A percentile compares a stretch with the other conserved stretches of the same genome.
Conservation (phyloP, 2,113 vertebrate species). For the Chaetodon auriga region DNA sequence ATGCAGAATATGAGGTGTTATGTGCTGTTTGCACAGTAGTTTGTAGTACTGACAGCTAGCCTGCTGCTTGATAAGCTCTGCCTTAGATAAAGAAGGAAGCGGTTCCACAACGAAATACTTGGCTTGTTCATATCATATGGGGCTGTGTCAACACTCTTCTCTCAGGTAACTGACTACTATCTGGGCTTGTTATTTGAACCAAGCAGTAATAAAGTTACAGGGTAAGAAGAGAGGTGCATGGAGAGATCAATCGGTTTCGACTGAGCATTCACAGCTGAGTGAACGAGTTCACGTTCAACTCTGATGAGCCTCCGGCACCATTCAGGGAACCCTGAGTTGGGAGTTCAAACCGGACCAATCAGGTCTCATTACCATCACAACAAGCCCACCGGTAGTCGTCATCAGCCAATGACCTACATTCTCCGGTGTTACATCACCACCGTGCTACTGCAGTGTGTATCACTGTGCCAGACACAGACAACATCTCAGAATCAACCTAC, state of each 20-base stretch:
- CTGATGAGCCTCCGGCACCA: constrained; percentile 59
- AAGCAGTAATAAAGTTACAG: constrained; percentile 12
- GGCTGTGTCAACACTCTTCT: constrained; percentile 63
- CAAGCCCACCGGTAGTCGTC: constrained; percentile 64
- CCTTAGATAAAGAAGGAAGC: constrained; percentile 56
- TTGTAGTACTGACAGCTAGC: constrained; percentile 41
- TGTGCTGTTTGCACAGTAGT: constrained; percentile 28
- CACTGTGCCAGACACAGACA: constrained; percentile 64
- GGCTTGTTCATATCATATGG: constrained; percentile 44
- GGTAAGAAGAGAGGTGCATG: constrained; percentile 16
- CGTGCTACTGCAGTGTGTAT: constrained; percentile 74
- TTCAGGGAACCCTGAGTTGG: constrained; percentile 78
- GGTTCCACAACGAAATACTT: background rate
- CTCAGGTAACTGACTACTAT: constrained; percentile 80
- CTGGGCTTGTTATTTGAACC: constrained; percentile 52
- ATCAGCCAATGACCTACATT: constrained; percentile 79
- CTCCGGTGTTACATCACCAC: constrained; percentile 74
- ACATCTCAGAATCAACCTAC: constrained; percentile 62
- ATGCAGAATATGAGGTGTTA: constrained; percentile 66
- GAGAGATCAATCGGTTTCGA: constrained; percentile 43
- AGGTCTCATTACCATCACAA: constrained; percentile 77
- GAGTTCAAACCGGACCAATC: constrained; percentile 77
- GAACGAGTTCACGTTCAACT: constrained; percentile 60
- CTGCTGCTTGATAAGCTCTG: constrained; percentile 54
- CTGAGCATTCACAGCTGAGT: constrained; percentile 43